Evolutionary conservation across 2,113 vertebrate genomes (phyloP), one percentile per base, ranked within the genome.

Genomic region (Misgurnus anguillicaudatus): DNA sequence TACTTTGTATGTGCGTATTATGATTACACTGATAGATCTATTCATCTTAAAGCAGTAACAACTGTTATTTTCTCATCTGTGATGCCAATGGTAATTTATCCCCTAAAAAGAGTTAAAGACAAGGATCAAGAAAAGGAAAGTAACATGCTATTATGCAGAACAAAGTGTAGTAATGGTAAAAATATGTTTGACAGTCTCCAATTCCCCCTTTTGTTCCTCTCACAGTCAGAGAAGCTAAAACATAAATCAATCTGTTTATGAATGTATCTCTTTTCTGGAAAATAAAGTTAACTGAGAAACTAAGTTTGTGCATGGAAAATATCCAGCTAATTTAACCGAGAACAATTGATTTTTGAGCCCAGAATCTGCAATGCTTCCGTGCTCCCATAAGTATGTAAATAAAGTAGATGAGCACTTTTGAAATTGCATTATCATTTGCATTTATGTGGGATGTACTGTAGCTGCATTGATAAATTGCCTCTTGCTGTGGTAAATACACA

Each of bases 391-490:
- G 38, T 61, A 24, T 73, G 71, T 39, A 60, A 60, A 73, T 72
- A 58, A 72, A 41, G 38, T 9, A 24, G 13, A 21, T 45, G 10
- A 24, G 19, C 41, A 13, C 19, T 14, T 60, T 42, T 1, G 10
- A 42, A 73, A 60, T 58, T 5, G 38, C 70, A 73, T 58, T 45
- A 73, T 61, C 7, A 45, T 73, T 42, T 73, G 70, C 70, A 73
- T 60, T 14, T 41, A 60, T 60, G 53, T 73, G 53, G 9, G 53
- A 53, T 13, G 11, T 31, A 31, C 24, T 31, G 24, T 14, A 13
- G 38, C 19, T 60, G 53, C 11, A 42, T 9, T 73, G 70, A 45
- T 16, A 45, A 45, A 73, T 31, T 5, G 8, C 71, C 39, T 61
- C n/a, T 24, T 17, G 71, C 71, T 10, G 5, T 11, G 55, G 39